These are phyloP conservation scores for Barbus barbus DNA, from an alignment of 2,113 vertebrate species.

Conservation along the genomic window DNA sequence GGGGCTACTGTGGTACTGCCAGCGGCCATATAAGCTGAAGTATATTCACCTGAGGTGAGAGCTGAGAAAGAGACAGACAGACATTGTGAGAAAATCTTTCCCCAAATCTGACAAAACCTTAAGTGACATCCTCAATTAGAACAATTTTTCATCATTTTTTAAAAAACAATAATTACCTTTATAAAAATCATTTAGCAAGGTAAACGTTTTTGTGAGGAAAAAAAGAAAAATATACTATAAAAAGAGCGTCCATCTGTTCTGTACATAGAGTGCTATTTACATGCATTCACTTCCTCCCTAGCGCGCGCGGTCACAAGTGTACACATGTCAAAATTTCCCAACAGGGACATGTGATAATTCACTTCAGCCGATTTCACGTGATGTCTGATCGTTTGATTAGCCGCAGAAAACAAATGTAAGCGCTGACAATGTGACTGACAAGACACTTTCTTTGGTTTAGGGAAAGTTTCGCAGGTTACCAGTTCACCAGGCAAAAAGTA, in stretches of 20 bases:
- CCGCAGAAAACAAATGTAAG: neutral
- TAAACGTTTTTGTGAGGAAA: too few relatives aligned
- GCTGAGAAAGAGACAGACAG: conserved; percentile 22
- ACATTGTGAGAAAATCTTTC: neutral
- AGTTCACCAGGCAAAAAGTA: neutral
- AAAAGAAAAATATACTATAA: too few relatives aligned
- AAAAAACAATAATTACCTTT: too few relatives aligned
- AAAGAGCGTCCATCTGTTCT: too few relatives aligned
- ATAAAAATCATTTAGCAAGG: neutral
- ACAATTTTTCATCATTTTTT: too few relatives aligned
- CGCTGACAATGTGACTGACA: neutral
- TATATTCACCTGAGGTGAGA: conserved; percentile 27
- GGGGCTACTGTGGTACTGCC: too few relatives aligned
- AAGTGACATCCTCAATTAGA: neutral
- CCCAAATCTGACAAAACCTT: too few relatives aligned
- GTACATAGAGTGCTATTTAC: neutral
- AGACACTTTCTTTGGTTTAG: neutral
- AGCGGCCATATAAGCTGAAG: neutral
- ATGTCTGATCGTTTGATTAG: neutral
- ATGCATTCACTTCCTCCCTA: conserved; percentile 25
- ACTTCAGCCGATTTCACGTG: neutral
- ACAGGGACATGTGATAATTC: conserved; percentile 10
- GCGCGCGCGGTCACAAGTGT: neutral
- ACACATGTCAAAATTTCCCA: neutral
- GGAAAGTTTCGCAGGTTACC: neutral